A percentile compares a stretch with the other conserved stretches of the same genome.
These are phyloP conservation scores for Erpetoichthys calabaricus DNA, from an alignment of 2,797 vertebrate species.

Conservation along the genomic window DNA sequence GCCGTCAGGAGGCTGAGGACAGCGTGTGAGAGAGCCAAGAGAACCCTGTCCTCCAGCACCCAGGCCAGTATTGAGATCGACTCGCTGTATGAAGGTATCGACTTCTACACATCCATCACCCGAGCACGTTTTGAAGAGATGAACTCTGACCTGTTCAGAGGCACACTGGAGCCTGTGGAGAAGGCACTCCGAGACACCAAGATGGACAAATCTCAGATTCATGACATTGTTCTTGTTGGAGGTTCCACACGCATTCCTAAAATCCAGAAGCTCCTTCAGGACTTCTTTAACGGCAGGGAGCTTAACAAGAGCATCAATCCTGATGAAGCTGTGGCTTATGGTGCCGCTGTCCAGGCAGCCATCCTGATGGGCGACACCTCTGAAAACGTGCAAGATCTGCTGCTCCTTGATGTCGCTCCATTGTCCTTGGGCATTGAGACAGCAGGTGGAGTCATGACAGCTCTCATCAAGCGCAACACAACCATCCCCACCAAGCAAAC, in stretches of 20 bases:
- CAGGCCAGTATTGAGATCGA: constrained; percentile 81
- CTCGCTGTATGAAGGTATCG: constrained; percentile 72
- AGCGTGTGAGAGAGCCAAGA: constrained; percentile 75
- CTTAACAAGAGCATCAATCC: constrained; percentile 90
- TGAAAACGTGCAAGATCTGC: constrained; percentile 76
- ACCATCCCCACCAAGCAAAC: constrained; percentile 85
- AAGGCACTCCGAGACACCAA: constrained; percentile 76
- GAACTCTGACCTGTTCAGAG: constrained; percentile 78
- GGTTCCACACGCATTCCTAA: constrained; percentile 84
- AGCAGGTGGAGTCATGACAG: constrained; percentile 76
- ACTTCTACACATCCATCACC: constrained; percentile 87
- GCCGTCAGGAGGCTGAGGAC: constrained; percentile 76
- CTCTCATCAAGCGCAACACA: constrained; percentile 81
- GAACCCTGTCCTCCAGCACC: constrained; percentile 73
- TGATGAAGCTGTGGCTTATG: constrained; percentile 79
- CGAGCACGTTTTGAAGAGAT: constrained; percentile 83
- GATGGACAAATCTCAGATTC: constrained; percentile 71
- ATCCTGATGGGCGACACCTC: constrained; percentile 86
- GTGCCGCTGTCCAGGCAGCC: constrained; percentile 75
- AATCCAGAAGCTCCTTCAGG: constrained; percentile 81
- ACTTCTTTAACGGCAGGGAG: constrained; percentile 80
- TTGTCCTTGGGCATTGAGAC: constrained; percentile 80
- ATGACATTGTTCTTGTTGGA: constrained; percentile 75
- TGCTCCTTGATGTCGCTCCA: constrained; percentile 75
- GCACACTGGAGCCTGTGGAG: constrained; percentile 76